Evolutionary conservation across 2,113 vertebrate species (phyloP).

Genomic region (Poeciliopsis occidentalis): DNA sequence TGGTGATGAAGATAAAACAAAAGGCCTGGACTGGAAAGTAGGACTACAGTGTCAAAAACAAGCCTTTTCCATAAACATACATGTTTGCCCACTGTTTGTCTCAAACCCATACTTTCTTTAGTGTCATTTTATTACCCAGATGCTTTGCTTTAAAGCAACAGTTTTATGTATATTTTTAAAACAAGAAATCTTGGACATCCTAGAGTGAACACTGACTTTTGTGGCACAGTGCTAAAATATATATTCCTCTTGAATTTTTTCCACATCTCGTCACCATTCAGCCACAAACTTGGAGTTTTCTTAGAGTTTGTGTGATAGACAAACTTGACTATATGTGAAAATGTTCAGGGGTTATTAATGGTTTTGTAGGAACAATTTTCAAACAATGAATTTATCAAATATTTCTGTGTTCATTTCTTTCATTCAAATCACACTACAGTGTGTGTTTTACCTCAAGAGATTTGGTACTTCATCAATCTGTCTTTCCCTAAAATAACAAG

Average conservation of each 20-base stretch:
- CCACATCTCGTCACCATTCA: neutral
- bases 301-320: neutral
- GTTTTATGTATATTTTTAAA: neutral
- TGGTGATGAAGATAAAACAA: slow-evolving; percentile 72
- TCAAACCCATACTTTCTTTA: neutral
- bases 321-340: neutral
- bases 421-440: too few species aligned
- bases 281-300: neutral
- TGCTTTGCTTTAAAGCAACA: neutral
- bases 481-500: neutral
- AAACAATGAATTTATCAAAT: neutral
- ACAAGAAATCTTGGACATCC: neutral
- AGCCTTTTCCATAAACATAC: slow-evolving; percentile 43
- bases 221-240: neutral
- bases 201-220: too few species aligned
- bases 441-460: too few species aligned
- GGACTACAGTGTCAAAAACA: slow-evolving; percentile 63
- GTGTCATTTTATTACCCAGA: neutral
- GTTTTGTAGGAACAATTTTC: neutral
- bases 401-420: neutral
- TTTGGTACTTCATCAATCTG: neutral
- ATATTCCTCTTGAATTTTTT: neutral
- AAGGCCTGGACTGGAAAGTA: slow-evolving; percentile 65
- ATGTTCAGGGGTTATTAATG: neutral
- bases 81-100: neutral